Conservation (phyloP, 2,888 invertebrate genomes). For the Drosophila vallismaia region DNA sequence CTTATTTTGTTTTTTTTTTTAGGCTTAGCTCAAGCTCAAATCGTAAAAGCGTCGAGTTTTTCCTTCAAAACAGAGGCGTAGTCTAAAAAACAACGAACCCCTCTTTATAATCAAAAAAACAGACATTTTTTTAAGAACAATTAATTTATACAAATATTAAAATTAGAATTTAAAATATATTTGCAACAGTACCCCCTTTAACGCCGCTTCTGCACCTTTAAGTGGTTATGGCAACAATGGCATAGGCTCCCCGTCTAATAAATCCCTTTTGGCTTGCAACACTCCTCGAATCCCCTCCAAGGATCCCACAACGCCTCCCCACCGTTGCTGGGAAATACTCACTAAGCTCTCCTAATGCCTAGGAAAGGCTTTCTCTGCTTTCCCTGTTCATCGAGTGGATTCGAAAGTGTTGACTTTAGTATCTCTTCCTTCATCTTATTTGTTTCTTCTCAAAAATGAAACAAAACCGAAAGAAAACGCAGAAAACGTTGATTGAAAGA, state of each 20-base stretch:
- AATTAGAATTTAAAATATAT: too few species aligned
- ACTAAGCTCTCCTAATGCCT: constrained; percentile 34
- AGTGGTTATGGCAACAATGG: constrained; percentile 27
- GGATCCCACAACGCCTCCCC: background rate
- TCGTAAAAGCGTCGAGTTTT: constrained; percentile 25
- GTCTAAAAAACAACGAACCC: background rate
- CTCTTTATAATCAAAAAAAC: background rate
- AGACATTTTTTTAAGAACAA: too few species aligned
- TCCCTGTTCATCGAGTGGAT: constrained; percentile 4
- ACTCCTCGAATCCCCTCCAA: too few species aligned
- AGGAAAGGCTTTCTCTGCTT: constrained; percentile 1
- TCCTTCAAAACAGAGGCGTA: background rate
- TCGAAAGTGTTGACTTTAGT: constrained; percentile 3
- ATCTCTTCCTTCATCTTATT: background rate
- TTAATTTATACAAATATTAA: too few species aligned
- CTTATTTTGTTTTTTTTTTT: constrained; percentile 23
- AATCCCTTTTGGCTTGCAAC: constrained; percentile 13
- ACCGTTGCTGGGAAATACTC: background rate
- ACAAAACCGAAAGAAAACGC: background rate
- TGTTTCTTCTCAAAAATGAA: background rate
- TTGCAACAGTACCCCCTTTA: background rate
- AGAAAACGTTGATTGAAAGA: constrained; percentile 9
- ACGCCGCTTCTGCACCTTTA: constrained; percentile 2
- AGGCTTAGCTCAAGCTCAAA: constrained; percentile 26
- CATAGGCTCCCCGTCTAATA: constrained; percentile 7